Evolutionary conservation across 2,888 invertebrate genomes (phyloP).

Genomic region (Amphimallon solstitiale): DNA sequence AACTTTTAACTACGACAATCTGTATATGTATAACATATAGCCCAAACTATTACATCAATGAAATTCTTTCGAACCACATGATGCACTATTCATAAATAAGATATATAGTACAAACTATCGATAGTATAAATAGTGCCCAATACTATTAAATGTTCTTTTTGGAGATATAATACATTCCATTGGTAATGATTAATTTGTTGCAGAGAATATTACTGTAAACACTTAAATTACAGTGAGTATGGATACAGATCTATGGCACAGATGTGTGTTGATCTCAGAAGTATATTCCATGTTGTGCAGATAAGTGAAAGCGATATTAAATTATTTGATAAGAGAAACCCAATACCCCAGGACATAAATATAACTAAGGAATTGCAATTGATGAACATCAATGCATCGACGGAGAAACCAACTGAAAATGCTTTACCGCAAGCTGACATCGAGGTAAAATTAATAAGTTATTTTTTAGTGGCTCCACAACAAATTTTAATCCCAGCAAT

Average conservation of each 20-base stretch:
- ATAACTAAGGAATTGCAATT: conserved; percentile 22
- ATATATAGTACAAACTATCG: no score
- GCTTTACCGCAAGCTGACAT: conserved; percentile 38
- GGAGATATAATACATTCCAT: not conserved
- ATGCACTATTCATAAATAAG: no score
- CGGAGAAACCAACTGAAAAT: conserved; percentile 34
- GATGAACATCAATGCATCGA: conserved; percentile 17
- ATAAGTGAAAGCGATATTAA: conserved; percentile 56
- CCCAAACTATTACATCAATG: no score
- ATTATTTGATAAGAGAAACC: conserved; percentile 55
- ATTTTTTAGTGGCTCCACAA: not conserved
- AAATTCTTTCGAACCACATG: no score
- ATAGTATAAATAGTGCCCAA: no score
- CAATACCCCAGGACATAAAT: conserved; percentile 46
- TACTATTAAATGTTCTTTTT: no score
- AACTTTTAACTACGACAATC: no score
- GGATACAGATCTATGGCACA: conserved; percentile 55
- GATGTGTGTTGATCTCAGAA: conserved; percentile 54
- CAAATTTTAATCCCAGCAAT: not conserved
- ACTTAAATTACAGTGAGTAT: conserved; percentile 52
- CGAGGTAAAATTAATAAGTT: conserved; percentile 35
- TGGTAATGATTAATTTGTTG: not conserved
- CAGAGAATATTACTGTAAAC: conserved; percentile 52
- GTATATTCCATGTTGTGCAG: conserved; percentile 55
- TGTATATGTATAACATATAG: no score